These are phyloP conservation scores for Glyptemys insculpta DNA, from an alignment of 2,797 vertebrate genomes.

Conservation along the genomic window DNA sequence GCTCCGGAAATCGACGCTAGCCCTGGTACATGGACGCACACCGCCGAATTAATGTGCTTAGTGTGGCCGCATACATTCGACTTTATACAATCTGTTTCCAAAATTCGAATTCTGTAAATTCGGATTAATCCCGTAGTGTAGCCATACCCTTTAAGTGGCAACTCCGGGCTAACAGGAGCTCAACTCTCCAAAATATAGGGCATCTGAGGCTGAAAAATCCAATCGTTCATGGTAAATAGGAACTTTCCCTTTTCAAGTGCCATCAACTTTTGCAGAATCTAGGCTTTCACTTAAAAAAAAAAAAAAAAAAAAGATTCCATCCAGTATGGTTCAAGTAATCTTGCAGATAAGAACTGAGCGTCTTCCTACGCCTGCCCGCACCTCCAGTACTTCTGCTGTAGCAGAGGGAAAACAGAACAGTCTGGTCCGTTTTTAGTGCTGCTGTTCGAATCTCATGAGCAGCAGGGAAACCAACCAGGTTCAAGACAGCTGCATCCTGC, in stretches of 20 bases:
- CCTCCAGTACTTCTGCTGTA: neutral
- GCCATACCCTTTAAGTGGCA: neutral
- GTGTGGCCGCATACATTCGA: too few species aligned
- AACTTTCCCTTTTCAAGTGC: neutral
- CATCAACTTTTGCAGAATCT: neutral
- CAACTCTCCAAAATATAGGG: neutral
- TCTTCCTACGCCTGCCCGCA: neutral
- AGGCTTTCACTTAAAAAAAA: neutral
- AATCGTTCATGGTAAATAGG: neutral
- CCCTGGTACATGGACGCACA: too few species aligned
- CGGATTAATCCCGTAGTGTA: too few species aligned
- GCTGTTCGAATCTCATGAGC: neutral
- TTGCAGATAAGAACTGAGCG: neutral
- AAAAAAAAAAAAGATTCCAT: neutral
- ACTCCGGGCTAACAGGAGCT: neutral
- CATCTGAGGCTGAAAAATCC: neutral
- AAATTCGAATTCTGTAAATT: too few species aligned
- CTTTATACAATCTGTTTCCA: too few species aligned
- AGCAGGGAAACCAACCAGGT: neutral
- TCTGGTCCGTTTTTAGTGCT: neutral
- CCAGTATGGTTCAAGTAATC: neutral
- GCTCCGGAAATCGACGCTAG: too few species aligned
- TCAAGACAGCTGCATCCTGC: neutral
- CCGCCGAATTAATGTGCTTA: too few species aligned
- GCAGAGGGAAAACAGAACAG: neutral